A percentile compares a stretch with the other conserved stretches of the same genome.
Conservation (phyloP, 2,888 invertebrate species). For the Cryptophagus acutangulus region DNA sequence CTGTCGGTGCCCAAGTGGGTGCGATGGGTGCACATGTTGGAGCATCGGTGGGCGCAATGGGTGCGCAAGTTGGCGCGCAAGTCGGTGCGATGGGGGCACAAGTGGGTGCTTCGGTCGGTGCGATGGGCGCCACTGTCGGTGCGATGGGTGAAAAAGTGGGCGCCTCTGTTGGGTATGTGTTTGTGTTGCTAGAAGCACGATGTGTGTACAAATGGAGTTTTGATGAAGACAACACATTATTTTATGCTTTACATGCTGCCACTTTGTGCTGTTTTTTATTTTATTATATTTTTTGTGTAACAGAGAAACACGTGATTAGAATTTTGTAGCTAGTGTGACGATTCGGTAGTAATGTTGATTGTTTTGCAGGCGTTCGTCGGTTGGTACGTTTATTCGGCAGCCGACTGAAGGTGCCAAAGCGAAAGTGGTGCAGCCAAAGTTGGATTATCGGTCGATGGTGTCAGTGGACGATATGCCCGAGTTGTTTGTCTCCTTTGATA, state of each 20-base stretch:
- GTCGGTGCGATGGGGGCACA: constrained; percentile 40
- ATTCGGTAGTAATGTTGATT: constrained; percentile 12
- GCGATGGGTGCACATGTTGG: constrained; percentile 40
- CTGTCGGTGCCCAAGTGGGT: constrained; percentile 43
- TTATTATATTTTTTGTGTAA: constrained; percentile 10
- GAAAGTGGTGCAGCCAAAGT: constrained; percentile 63
- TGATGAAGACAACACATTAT: constrained; percentile 7
- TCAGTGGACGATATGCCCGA: constrained; percentile 94
- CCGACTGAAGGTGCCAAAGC: constrained; percentile 57
- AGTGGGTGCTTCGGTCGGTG: constrained; percentile 39
- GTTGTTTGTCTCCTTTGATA: constrained; percentile 89
- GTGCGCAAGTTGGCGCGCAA: constrained; percentile 40
- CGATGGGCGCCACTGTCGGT: constrained; percentile 38
- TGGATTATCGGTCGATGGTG: constrained; percentile 90
- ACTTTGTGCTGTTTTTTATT: constrained; percentile 1
- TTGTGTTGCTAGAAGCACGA: constrained; percentile 23
- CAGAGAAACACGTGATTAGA: background rate
- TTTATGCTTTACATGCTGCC: constrained; percentile 2
- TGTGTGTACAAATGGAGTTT: constrained; percentile 4
- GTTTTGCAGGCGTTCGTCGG: constrained; percentile 69
- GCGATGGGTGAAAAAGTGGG: too few species aligned
- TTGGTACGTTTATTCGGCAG: constrained; percentile 78
- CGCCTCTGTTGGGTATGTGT: constrained; percentile 45
- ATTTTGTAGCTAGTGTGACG: constrained; percentile 3
- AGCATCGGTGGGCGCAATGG: constrained; percentile 42